Percentiles rank a stretch among this genome's conserved stretches.
Evolutionary conservation across 2,888 invertebrate genomes (phyloP).

Genomic region (Stenurella melanura): DNA sequence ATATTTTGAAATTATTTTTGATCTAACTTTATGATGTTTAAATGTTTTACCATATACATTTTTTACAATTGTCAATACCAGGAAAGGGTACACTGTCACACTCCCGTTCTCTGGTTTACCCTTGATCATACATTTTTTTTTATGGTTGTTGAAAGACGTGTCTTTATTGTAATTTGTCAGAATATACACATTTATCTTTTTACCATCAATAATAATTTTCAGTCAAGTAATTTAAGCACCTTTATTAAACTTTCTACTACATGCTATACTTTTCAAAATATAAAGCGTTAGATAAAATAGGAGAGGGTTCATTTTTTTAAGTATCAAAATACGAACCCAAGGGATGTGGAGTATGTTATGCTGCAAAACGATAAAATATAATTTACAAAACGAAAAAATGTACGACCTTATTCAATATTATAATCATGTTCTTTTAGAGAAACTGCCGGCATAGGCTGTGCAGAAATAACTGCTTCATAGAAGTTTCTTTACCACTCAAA

Average conservation of each 20-base stretch:
- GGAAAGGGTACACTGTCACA: no score
- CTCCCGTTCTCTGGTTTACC: not conserved
- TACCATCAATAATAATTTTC: conserved; percentile 54
- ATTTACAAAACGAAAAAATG: conserved; percentile 76
- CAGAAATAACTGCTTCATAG: no score
- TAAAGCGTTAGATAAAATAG: conserved; percentile 79
- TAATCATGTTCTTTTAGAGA: no score
- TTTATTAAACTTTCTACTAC: not conserved
- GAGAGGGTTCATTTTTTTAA: conserved; percentile 83
- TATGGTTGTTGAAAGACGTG: conserved; percentile 10
- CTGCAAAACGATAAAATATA: conserved; percentile 80
- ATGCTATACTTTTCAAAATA: conserved; percentile 72
- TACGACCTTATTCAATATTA: no score
- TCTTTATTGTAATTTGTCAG: conserved; percentile 16
- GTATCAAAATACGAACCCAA: conserved; percentile 80
- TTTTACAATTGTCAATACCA: no score
- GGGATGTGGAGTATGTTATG: conserved; percentile 75
- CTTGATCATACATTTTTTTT: not conserved
- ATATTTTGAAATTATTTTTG: no score
- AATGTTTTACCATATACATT: no score
- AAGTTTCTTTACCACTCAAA: no score
- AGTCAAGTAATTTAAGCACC: conserved; percentile 44
- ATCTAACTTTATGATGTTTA: no score
- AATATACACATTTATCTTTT: conserved; percentile 23
- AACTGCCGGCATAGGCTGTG: no score